These are phyloP conservation scores for Chelon auratus DNA, from an alignment of 2,797 vertebrate genomes.

Conservation along the genomic window DNA sequence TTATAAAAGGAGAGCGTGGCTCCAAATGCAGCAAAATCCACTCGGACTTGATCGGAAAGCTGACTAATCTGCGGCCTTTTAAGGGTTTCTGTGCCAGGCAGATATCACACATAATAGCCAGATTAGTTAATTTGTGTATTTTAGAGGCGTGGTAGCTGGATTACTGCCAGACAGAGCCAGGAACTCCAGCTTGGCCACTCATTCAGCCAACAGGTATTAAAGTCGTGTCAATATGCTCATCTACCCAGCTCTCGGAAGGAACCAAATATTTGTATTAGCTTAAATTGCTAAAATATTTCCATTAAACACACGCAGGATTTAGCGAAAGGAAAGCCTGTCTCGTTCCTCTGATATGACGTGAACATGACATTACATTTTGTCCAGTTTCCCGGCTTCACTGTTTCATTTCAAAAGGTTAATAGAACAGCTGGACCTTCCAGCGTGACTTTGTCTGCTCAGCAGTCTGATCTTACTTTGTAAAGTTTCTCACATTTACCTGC, in stretches of 20 bases:
- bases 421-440: conserved; percentile 63
- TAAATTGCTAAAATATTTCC: conserved; percentile 10
- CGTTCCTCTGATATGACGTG: conserved; percentile 43
- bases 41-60: background rate
- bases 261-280: background rate
- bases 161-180: background rate
- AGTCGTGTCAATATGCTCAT: background rate
- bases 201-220: background rate
- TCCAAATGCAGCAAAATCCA: conserved; percentile 21
- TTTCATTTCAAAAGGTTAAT: conserved; percentile 77
- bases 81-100: background rate
- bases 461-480: conserved; percentile 48
- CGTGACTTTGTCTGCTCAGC: conserved; percentile 51
- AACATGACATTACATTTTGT: conserved; percentile 53
- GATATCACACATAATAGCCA: background rate
- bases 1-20: background rate
- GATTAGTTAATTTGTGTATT: background rate
- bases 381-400: conserved; percentile 47
- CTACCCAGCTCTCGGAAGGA: background rate
- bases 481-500: conserved; percentile 55
- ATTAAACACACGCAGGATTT: conserved; percentile 12
- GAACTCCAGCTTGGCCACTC: background rate
- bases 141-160: background rate
- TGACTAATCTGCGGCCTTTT: background rate
- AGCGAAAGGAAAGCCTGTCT: conserved; percentile 4